Evolutionary conservation across 2,113 vertebrate genomes (phyloP).

Genomic region (Lethenteron reissneri): DNA sequence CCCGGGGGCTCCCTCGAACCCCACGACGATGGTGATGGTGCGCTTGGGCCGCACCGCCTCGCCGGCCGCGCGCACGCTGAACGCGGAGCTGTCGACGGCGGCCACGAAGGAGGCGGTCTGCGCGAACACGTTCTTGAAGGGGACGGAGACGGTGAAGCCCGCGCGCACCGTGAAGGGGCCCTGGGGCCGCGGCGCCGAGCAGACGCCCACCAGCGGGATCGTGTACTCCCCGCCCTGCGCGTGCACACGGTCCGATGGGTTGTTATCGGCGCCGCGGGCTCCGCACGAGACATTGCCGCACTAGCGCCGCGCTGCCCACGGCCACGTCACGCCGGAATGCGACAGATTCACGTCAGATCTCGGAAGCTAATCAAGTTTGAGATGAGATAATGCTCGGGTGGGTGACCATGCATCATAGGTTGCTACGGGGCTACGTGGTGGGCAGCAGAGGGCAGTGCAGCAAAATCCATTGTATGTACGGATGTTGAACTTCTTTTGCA

Average conservation of each 20-base stretch:
- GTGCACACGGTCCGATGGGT: not conserved
- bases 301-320: not conserved
- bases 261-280: no score
- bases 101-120: constrained; percentile 27
- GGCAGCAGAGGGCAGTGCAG: no score
- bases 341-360: no score
- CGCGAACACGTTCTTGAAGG: constrained; percentile 56
- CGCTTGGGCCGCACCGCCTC: constrained; percentile 31
- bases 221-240: constrained; percentile 26
- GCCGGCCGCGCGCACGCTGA: constrained; percentile 20
- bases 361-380: no score
- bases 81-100: constrained; percentile 32
- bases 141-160: constrained; percentile 25
- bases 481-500: no score
- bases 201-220: constrained; percentile 35
- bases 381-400: no score
- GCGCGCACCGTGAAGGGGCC: constrained; percentile 35
- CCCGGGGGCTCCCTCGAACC: constrained; percentile 21
- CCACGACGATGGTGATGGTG: constrained; percentile 22
- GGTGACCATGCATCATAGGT: no score
- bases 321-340: not conserved
- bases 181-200: constrained; percentile 37
- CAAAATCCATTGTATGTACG: no score
- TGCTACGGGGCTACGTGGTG: no score
- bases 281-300: not conserved